Conservation (phyloP, 2,888 invertebrate species). For the Campopleginae sp. region DNA sequence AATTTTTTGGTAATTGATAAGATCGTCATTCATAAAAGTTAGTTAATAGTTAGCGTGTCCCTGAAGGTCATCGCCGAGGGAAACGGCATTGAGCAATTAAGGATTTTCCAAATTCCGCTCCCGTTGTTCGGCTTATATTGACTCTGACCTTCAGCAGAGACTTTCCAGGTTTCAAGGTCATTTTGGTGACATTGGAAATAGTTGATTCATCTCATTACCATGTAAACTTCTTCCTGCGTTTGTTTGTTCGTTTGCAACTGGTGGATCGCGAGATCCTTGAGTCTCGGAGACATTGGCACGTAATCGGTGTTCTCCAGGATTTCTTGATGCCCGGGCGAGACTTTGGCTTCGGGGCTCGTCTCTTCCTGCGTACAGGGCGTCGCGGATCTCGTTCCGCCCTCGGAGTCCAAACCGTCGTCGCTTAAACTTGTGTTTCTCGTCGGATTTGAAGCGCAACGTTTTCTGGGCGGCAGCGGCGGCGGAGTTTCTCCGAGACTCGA, state of each 20-base stretch:
- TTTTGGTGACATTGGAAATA: not conserved
- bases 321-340: conserved; percentile 43
- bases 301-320: conserved; percentile 78
- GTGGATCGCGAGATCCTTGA: conserved; percentile 74
- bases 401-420: conserved; percentile 79
- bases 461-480: conserved; percentile 85
- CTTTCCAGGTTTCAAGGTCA: not conserved
- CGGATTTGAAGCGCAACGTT: conserved; percentile 75
- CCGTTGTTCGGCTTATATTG: not conserved
- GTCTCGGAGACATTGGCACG: conserved; percentile 82
- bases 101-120: not conserved
- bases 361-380: conserved; percentile 77
- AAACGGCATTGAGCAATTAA: not conserved
- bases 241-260: conserved; percentile 72
- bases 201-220: conserved; percentile 79
- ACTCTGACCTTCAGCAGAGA: not conserved
- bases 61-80: not conserved
- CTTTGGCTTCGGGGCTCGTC: conserved; percentile 74
- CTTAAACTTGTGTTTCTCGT: conserved; percentile 76
- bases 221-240: conserved; percentile 78
- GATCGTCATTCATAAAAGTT: not conserved
- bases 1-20: not conserved
- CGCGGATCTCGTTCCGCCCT: conserved; percentile 77
- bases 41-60: not conserved
- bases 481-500: conserved; percentile 76